phyloP scores from a whole-genome alignment of 2,888 invertebrate species.

The Troides oblongomaculatus region DNA sequence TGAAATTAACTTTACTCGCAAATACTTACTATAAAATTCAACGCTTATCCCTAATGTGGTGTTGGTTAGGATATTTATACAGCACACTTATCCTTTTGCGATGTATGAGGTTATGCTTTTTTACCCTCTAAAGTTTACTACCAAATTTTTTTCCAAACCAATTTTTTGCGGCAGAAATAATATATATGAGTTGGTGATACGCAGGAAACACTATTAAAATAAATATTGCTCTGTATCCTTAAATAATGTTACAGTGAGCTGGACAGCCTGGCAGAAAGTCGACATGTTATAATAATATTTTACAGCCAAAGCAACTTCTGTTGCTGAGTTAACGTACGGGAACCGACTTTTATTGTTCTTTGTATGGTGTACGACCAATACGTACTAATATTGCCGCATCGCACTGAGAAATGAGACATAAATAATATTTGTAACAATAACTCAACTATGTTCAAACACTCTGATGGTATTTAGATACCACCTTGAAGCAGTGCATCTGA shows the following conservation, averaged over 20 bases:
- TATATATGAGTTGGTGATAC: not conserved
- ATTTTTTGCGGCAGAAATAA: too few relatives aligned
- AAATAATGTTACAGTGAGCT: constrained; percentile 15
- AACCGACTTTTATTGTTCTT: constrained; percentile 39
- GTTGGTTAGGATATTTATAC: too few relatives aligned
- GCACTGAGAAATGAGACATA: constrained; percentile 10
- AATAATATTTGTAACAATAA: not conserved
- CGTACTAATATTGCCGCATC: constrained; percentile 22
- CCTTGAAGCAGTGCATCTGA: too few relatives aligned
- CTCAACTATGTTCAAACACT: not conserved
- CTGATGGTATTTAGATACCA: not conserved
- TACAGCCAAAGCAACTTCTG: constrained; percentile 38
- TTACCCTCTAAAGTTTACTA: too few relatives aligned
- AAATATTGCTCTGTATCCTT: not conserved
- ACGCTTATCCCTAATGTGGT: too few relatives aligned
- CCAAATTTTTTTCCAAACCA: too few relatives aligned
- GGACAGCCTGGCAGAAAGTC: constrained; percentile 28
- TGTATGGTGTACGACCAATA: constrained; percentile 25
- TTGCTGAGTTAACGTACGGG: constrained; percentile 34
- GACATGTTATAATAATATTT: constrained; percentile 36
- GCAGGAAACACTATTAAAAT: not conserved
- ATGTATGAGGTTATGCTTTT: too few relatives aligned
- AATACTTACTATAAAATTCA: too few relatives aligned
- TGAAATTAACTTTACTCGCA: too few relatives aligned
- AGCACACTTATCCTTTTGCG: too few relatives aligned